Evolutionary conservation across 1,140 invertebrate species (phyloP).

Genomic region (Nasonia vitripennis): DNA sequence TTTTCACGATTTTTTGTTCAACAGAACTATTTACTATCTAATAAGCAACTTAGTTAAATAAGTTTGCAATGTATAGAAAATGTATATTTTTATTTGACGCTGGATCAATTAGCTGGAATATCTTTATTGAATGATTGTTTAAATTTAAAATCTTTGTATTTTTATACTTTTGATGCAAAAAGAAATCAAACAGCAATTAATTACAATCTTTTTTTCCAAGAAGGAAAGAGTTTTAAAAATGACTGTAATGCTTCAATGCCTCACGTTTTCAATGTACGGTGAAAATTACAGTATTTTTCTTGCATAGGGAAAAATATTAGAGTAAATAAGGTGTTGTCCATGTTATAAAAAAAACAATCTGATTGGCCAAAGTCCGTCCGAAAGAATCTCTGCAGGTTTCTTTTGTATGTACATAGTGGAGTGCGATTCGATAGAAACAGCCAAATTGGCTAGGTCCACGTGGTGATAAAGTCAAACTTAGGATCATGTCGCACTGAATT

Average conservation of each 20-base stretch:
- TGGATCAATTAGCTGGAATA: constrained; percentile 24
- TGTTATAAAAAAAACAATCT: constrained; percentile 56
- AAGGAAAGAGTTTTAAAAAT: constrained; percentile 56
- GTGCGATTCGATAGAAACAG: constrained; percentile 46
- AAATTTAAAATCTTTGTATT: constrained; percentile 23
- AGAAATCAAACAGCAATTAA: constrained; percentile 48
- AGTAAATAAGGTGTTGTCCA: constrained; percentile 52
- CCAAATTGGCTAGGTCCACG: constrained; percentile 39
- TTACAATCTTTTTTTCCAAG: constrained; percentile 59
- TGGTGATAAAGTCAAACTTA: constrained; percentile 52
- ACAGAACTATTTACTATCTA: neutral
- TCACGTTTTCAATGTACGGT: constrained; percentile 46
- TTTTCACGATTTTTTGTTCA: neutral
- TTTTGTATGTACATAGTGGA: constrained; percentile 54
- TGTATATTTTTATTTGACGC: constrained; percentile 55
- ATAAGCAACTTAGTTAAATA: neutral
- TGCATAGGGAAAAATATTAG: constrained; percentile 57
- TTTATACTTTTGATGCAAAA: constrained; percentile 32
- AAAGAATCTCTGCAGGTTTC: constrained; percentile 63
- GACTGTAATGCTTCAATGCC: constrained; percentile 26
- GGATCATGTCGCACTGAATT: constrained; percentile 46
- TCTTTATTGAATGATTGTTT: neutral
- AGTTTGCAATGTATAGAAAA: neutral
- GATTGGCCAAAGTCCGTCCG: constrained; percentile 72
- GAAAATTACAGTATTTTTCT: constrained; percentile 63